phyloP scores from a whole-genome alignment of 1,140 invertebrate species.

The Drosophila aff. region DNA sequence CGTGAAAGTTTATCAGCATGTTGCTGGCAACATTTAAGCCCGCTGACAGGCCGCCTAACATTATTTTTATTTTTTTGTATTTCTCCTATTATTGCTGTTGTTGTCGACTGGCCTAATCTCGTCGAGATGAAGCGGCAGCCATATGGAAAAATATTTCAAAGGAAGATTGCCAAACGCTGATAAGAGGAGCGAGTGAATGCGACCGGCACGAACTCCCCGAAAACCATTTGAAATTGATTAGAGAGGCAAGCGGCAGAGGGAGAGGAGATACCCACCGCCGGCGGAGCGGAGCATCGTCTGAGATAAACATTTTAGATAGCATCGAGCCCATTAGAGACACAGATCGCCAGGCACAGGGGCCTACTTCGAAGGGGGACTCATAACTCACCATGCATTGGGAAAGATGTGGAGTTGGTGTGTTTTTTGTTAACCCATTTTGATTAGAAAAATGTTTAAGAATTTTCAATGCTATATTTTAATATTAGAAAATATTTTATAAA shows the following conservation, averaged over 20 bases:
- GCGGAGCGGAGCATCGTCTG: slow-evolving; percentile 39
- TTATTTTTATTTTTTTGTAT: background rate
- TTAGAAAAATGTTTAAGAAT: background rate
- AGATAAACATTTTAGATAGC: slow-evolving; percentile 69
- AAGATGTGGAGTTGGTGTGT: background rate
- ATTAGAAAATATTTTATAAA: background rate
- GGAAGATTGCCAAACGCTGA: slow-evolving; percentile 76
- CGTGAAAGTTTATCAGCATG: slow-evolving; percentile 18
- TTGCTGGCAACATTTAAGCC: slow-evolving; percentile 30
- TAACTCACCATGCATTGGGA: background rate
- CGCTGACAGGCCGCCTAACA: slow-evolving; percentile 44
- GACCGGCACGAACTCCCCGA: slow-evolving; percentile 65
- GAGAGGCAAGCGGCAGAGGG: slow-evolving; percentile 33
- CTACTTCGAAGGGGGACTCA: slow-evolving; percentile 23
- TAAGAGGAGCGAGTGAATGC: slow-evolving; percentile 59
- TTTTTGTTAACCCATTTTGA: background rate
- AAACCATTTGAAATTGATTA: slow-evolving; percentile 80
- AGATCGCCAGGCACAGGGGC: slow-evolving; percentile 25
- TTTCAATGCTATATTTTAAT: background rate
- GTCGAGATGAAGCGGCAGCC: slow-evolving; percentile 67
- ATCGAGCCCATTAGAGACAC: slow-evolving; percentile 63
- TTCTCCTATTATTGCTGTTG: slow-evolving; percentile 22
- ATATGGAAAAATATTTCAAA: slow-evolving; percentile 82
- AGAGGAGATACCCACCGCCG: slow-evolving; percentile 12
- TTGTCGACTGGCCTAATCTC: slow-evolving; percentile 49